Conservation (phyloP, 53 echinoderm and acorn worm species). For the Arbacia lixula region DNA sequence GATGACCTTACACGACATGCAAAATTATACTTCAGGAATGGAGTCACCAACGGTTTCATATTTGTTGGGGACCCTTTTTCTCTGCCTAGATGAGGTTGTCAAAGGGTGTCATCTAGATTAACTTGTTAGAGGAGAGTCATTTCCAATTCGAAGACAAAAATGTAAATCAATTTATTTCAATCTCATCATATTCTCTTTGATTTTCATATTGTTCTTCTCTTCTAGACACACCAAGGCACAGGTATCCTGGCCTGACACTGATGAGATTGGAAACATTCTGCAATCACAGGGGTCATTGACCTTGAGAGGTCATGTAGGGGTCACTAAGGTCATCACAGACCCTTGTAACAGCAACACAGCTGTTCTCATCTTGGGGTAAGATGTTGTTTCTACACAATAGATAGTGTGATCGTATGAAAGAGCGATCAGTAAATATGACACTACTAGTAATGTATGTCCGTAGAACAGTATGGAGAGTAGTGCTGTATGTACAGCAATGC, state of each 20-base stretch:
- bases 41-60: too few species aligned
- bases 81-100: too few species aligned
- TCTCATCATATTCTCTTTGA: too few species aligned
- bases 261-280: background rate
- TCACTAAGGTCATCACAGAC: conserved; percentile 11
- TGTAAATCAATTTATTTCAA: background rate
- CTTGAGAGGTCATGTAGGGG: background rate
- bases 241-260: background rate
- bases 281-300: background rate
- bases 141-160: background rate
- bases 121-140: too few species aligned
- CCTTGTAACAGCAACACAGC: conserved; percentile 22
- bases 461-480: too few species aligned
- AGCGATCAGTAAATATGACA: too few species aligned
- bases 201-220: background rate
- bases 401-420: background rate
- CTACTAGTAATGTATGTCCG: too few species aligned
- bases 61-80: too few species aligned
- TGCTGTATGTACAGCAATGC: too few species aligned
- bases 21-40: too few species aligned
- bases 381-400: background rate
- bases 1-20: too few species aligned
- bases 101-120: too few species aligned
- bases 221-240: conserved; percentile 29
- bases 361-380: conserved; percentile 27